Percentiles rank a stretch among this genome's conserved stretches.
Evolutionary conservation across 2,113 vertebrate species (phyloP).

Genomic region (Callospermophilus lateralis): DNA sequence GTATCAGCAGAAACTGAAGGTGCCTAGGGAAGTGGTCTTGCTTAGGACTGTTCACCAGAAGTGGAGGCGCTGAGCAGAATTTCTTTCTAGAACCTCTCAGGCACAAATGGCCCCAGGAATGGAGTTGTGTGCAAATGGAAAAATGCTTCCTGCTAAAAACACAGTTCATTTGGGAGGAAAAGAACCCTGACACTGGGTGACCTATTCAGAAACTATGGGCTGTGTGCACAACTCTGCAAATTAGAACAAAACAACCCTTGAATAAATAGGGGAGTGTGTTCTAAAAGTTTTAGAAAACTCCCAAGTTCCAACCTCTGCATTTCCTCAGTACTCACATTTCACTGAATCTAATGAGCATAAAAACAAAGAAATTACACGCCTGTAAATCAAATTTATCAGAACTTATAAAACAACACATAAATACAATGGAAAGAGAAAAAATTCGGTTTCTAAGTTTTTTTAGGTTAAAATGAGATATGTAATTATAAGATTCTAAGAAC

Average conservation of each 20-base stretch:
- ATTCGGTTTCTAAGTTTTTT: constrained; percentile 12
- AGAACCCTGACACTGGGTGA: background rate
- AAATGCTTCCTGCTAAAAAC: background rate
- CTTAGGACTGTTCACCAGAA: too few relatives aligned
- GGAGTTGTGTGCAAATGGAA: too few relatives aligned
- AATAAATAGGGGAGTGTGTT: background rate
- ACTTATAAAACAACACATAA: background rate
- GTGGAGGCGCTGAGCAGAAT: fast-evolving
- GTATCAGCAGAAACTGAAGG: background rate
- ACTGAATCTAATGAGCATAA: background rate
- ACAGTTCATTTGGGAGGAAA: background rate
- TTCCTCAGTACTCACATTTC: background rate
- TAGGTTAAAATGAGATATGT: constrained; percentile 26
- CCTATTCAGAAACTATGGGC: background rate
- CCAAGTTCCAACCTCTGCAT: background rate
- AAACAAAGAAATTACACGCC: background rate
- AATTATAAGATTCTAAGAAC: background rate
- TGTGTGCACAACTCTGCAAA: background rate
- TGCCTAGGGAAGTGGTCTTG: background rate
- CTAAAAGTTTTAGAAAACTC: background rate
- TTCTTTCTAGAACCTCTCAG: background rate
- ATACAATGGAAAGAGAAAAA: constrained; percentile 45
- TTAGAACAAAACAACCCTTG: background rate
- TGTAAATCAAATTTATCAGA: background rate
- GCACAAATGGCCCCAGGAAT: background rate